phyloP scores from a whole-genome alignment of 2,797 vertebrate genomes.

The Capromys pilorides region DNA sequence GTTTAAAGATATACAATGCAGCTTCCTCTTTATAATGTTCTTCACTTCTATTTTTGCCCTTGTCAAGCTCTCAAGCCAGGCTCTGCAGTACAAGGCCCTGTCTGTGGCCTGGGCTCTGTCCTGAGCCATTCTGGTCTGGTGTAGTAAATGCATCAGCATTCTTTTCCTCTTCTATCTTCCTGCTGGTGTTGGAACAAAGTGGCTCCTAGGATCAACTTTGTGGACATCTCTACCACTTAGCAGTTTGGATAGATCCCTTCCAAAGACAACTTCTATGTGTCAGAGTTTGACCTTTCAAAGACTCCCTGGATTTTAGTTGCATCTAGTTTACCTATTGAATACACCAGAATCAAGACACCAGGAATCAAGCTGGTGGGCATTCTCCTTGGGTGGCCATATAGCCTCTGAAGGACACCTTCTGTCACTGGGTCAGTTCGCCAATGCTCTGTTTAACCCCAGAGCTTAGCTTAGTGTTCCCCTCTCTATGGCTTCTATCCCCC shows the following conservation, averaged over 20 bases:
- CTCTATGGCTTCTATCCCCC: background rate
- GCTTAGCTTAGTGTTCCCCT: background rate
- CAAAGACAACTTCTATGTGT: background rate
- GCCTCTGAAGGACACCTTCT: background rate
- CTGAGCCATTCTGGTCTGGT: background rate
- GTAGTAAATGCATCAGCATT: background rate
- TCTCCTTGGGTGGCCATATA: too few relatives aligned
- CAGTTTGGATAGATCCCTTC: background rate
- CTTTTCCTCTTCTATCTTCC: background rate
- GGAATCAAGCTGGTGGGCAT: background rate
- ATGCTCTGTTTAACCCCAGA: background rate
- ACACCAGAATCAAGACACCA: background rate
- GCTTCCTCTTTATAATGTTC: background rate
- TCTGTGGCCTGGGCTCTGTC: background rate
- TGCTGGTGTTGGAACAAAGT: background rate
- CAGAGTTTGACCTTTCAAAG: constrained; percentile 26
- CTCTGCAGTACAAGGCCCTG: background rate
- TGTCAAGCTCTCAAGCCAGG: background rate
- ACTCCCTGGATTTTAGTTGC: background rate
- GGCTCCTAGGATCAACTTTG: background rate
- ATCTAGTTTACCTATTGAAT: background rate
- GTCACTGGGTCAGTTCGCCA: background rate
- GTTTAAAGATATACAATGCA: background rate
- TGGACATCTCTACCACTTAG: background rate
- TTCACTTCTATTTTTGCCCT: background rate